Conservation (phyloP, 1,140 invertebrate species). For the Ceratina japonica region DNA sequence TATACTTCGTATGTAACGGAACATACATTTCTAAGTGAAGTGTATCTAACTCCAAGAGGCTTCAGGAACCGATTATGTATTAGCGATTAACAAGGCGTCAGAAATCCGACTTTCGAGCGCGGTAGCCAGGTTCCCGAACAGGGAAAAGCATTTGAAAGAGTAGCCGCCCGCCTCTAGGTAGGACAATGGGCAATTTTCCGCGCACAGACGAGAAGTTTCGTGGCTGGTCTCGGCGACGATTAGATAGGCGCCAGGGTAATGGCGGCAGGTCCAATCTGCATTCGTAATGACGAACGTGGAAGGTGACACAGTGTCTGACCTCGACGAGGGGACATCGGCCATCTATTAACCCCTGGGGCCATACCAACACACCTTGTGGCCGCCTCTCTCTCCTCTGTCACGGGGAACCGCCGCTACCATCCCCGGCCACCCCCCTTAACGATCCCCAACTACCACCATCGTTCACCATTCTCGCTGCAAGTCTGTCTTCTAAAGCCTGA, state of each 20-base stretch:
- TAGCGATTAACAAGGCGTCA: conserved; percentile 32
- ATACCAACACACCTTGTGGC: conserved; percentile 47
- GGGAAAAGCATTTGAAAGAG: conserved; percentile 25
- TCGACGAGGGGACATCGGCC: conserved; percentile 67
- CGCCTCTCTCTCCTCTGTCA: conserved; percentile 51
- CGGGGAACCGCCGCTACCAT: conserved; percentile 19
- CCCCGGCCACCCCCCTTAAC: conserved; percentile 1
- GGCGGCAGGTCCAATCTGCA: conserved; percentile 69
- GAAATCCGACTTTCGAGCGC: conserved; percentile 35
- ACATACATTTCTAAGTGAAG: too few relatives aligned
- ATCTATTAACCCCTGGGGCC: conserved; percentile 73
- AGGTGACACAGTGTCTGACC: conserved; percentile 74
- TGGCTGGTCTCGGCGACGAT: conserved; percentile 56
- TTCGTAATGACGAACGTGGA: conserved; percentile 73
- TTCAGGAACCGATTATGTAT: neutral
- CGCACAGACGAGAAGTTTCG: conserved; percentile 57
- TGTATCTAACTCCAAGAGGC: too few relatives aligned
- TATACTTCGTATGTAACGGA: too few relatives aligned
- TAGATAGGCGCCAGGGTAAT: conserved; percentile 67
- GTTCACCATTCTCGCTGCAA: conserved; percentile 24
- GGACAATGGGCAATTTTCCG: conserved; percentile 59
- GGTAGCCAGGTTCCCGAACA: neutral
- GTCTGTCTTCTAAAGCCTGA: neutral
- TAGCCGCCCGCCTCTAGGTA: neutral
- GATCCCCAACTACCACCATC: neutral